These are phyloP conservation scores for Drosophila helvetica DNA, from an alignment of 2,888 invertebrate species.

Conservation along the genomic window DNA sequence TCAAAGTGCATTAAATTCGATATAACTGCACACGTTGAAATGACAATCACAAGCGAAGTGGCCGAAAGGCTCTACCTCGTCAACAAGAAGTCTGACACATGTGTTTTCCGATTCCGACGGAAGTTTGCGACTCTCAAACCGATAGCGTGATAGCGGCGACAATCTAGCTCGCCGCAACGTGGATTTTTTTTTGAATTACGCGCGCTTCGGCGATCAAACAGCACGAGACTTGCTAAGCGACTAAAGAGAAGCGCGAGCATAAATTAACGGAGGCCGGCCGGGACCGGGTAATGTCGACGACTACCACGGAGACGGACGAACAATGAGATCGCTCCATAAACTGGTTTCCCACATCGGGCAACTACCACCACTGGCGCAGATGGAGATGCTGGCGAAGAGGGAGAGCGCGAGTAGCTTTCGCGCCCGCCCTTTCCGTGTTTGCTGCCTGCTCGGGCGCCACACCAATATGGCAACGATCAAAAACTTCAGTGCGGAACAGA, in stretches of 20 bases:
- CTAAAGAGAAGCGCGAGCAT: conserved; percentile 81
- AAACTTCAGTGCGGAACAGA: conserved; percentile 36
- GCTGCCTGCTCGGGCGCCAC: conserved; percentile 59
- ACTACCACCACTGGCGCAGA: conserved; percentile 33
- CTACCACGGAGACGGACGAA: conserved; percentile 42
- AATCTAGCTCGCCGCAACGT: conserved; percentile 34
- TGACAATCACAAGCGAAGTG: conserved; percentile 15
- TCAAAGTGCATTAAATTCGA: conserved; percentile 17
- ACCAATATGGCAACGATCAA: conserved; percentile 82
- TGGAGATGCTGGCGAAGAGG: conserved; percentile 33
- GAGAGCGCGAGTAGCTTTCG: conserved; percentile 63
- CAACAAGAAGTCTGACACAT: conserved; percentile 4
- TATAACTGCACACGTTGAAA: conserved; percentile 20
- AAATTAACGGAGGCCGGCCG: conserved; percentile 81
- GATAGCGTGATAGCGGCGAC: conserved; percentile 15
- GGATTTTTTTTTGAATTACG: conserved; percentile 69
- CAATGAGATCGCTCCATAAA: conserved; percentile 75
- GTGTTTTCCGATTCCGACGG: conserved; percentile 65
- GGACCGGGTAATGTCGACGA: conserved; percentile 53
- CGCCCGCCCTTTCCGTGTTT: conserved; percentile 64
- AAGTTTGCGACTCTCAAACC: conserved; percentile 51
- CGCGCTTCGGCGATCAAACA: conserved; percentile 79
- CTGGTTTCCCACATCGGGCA: conserved; percentile 65
- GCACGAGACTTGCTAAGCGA: conserved; percentile 82
- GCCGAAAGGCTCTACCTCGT: conserved; percentile 27